These are phyloP conservation scores for Brachionus paranguensis DNA, from an alignment of 1,140 invertebrate genomes.

Conservation along the genomic window DNA sequence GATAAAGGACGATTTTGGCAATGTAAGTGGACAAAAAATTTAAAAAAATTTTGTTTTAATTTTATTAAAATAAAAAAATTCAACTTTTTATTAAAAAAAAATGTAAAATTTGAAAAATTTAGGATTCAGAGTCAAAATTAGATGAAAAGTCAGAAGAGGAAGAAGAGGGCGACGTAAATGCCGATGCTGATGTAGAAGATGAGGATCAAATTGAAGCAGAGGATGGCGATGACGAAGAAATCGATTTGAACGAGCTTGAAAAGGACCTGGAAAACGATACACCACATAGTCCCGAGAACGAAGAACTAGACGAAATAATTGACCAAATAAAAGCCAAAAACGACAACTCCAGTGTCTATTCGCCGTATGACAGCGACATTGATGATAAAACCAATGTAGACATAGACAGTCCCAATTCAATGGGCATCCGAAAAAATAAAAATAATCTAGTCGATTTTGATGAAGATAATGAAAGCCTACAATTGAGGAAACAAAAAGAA, in stretches of 20 bases:
- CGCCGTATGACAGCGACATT: not conserved
- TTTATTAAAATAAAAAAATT: not conserved
- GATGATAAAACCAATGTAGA: conserved; percentile 5
- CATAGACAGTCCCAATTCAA: not conserved
- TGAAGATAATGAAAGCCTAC: not conserved
- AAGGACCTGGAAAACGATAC: not conserved
- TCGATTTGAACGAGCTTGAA: not conserved
- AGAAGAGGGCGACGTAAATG: not conserved
- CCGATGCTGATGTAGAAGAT: not conserved
- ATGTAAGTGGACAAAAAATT: not conserved
- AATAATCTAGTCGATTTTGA: not conserved
- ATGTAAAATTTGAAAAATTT: not conserved
- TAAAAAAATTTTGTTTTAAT: not conserved
- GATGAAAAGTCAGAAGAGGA: not conserved
- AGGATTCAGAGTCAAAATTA: not conserved
- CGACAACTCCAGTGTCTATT: conserved; percentile 17
- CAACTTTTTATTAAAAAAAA: not conserved
- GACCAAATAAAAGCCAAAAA: conserved; percentile 12
- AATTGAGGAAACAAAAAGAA: conserved; percentile 4
- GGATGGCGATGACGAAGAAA: not conserved
- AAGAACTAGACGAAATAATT: not conserved
- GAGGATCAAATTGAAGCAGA: not conserved
- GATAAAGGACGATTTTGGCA: not conserved
- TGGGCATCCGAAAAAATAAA: not conserved
- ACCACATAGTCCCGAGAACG: not conserved